phyloP scores from a whole-genome alignment of 2,113 vertebrate genomes.

The Misgurnus anguillicaudatus region DNA sequence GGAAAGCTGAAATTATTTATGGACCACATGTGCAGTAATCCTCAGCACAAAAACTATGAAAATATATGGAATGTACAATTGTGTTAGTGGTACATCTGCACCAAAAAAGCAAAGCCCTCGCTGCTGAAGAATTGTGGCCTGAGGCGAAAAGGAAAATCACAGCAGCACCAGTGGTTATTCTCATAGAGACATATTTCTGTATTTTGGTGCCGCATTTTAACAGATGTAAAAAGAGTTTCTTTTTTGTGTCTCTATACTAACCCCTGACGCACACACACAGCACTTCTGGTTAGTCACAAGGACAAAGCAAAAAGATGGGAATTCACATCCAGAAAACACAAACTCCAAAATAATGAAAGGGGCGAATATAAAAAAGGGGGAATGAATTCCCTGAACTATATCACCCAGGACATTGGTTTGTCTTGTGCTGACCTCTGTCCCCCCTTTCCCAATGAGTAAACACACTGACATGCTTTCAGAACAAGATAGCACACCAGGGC shows the following conservation, averaged over 20 bases:
- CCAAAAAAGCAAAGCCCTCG: not conserved
- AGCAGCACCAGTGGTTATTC: not conserved
- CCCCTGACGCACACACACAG: not conserved
- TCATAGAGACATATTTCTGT: not conserved
- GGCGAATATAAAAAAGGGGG: not conserved
- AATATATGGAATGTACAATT: not conserved
- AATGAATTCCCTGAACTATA: conserved; percentile 15
- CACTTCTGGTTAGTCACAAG: not conserved
- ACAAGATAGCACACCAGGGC: not conserved
- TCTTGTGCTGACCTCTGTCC: conserved; percentile 1
- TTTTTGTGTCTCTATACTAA: no score
- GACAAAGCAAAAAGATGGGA: conserved; percentile 17
- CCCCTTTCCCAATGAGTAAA: not conserved
- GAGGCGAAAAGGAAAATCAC: not conserved
- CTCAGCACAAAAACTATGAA: not conserved
- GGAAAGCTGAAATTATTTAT: not conserved
- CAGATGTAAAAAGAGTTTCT: not conserved
- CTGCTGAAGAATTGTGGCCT: not conserved
- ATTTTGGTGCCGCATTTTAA: not conserved
- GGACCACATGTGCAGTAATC: not conserved
- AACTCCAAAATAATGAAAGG: conserved; percentile 15
- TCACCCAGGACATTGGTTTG: not conserved
- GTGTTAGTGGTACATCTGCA: not conserved
- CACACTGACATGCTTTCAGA: conserved; percentile 6
- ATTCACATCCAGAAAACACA: not conserved